Evolutionary conservation across 2,888 invertebrate species (phyloP).

Genomic region (Pharmacophagus antenor): DNA sequence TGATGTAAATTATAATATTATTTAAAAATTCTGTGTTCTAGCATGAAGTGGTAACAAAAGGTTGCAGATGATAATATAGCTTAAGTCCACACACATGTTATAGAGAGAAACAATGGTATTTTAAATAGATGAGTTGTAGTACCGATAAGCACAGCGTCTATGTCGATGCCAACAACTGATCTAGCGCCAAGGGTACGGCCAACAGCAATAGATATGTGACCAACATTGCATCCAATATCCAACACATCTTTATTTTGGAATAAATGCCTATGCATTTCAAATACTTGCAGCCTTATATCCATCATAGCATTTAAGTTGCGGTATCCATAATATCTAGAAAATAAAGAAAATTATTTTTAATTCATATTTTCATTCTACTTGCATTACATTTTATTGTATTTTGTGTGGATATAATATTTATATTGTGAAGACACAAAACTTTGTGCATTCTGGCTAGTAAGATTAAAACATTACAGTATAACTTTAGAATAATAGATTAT

Average conservation of each 20-base stretch:
- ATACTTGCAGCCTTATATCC: constrained; percentile 91
- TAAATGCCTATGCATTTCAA: constrained; percentile 88
- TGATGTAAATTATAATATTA: too few relatives aligned
- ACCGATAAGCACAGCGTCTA: constrained; percentile 92
- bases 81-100: too few relatives aligned
- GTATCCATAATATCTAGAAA: constrained; percentile 94
- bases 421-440: background rate
- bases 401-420: too few relatives aligned
- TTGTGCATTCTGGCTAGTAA: background rate
- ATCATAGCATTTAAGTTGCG: constrained; percentile 90
- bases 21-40: too few relatives aligned
- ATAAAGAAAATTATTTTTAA: background rate
- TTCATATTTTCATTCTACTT: background rate
- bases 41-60: too few relatives aligned
- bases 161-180: constrained; percentile 95
- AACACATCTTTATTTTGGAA: constrained; percentile 95
- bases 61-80: too few relatives aligned
- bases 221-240: constrained; percentile 99
- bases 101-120: too few relatives aligned
- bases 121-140: constrained; percentile 36
- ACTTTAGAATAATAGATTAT: background rate
- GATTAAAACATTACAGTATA: background rate
- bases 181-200: constrained; percentile 92
- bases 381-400: too few relatives aligned
- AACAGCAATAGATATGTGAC: constrained; percentile 94